These are phyloP conservation scores for Axis porcinus DNA, from an alignment of 2,113 vertebrate genomes.

Conservation along the genomic window DNA sequence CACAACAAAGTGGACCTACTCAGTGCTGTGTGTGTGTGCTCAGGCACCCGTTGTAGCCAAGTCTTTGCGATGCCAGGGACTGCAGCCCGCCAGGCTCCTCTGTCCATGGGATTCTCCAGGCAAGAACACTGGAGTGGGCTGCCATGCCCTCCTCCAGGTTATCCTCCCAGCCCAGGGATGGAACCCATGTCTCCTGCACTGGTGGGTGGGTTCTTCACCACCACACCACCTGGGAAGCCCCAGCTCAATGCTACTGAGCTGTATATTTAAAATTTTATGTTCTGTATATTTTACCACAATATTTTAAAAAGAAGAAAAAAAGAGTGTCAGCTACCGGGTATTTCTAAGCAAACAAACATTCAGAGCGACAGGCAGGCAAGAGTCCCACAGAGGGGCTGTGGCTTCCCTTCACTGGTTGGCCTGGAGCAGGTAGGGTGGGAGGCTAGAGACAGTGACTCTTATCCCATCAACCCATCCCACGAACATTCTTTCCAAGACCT, in stretches of 20 bases:
- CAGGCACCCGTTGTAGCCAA: neutral
- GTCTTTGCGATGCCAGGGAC: neutral
- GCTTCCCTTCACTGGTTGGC: neutral
- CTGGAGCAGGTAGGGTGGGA: neutral
- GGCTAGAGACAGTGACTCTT: neutral
- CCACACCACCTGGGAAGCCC: neutral
- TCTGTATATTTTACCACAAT: neutral
- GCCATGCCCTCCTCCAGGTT: neutral
- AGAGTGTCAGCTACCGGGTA: neutral
- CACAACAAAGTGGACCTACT: neutral
- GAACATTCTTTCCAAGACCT: neutral
- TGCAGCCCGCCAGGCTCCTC: neutral
- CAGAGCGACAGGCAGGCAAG: neutral
- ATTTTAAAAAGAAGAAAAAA: neutral
- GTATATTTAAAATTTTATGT: neutral
- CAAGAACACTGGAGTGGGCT: neutral
- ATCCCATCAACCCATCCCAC: neutral
- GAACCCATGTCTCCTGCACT: neutral
- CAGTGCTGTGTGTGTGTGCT: neutral
- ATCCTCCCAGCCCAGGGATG: accelerated
- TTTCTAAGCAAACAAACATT: neutral
- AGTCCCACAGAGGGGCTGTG: accelerated
- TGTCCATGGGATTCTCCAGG: neutral
- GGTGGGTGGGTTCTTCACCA: neutral
- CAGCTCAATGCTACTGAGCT: neutral